Evolutionary conservation across 1,140 invertebrate species (phyloP).

Genomic region (Saxidomus purpurata): DNA sequence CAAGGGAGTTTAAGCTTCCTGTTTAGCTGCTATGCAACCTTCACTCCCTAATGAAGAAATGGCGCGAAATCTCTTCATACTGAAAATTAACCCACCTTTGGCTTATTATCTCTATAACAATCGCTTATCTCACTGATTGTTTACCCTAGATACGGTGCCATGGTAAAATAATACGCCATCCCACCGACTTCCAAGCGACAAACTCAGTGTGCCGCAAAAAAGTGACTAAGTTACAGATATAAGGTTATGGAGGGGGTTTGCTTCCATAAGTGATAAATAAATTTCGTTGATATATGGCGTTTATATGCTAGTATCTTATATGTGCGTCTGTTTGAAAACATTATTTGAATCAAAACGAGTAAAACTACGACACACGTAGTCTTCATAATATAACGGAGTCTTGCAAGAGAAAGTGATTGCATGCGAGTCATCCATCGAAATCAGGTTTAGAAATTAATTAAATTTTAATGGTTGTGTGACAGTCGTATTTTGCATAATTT

Average conservation of each 20-base stretch:
- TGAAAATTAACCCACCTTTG: background rate
- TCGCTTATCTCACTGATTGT: background rate
- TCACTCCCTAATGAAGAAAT: background rate
- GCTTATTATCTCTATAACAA: background rate
- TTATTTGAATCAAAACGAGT: too few species aligned
- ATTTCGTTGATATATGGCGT: too few species aligned
- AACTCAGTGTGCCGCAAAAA: background rate
- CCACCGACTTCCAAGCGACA: background rate
- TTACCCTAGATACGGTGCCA: conserved; percentile 20
- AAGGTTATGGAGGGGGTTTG: background rate
- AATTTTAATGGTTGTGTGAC: background rate
- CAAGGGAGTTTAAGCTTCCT: too few species aligned
- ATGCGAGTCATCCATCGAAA: too few species aligned
- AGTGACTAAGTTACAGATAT: background rate
- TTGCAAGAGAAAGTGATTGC: too few species aligned
- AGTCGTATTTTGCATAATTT: background rate
- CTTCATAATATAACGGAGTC: too few species aligned
- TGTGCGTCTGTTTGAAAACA: too few species aligned
- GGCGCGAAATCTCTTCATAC: background rate
- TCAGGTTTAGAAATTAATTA: background rate
- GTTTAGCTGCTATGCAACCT: too few species aligned
- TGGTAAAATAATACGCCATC: conserved; percentile 30
- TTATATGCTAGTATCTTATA: too few species aligned
- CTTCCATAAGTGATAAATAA: too few species aligned
- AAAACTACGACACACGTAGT: too few species aligned